Percentiles rank a stretch among this genome's conserved stretches.
Conservation (phyloP, 2,797 vertebrate species). For the Petrocephalus schoutedeni region DNA sequence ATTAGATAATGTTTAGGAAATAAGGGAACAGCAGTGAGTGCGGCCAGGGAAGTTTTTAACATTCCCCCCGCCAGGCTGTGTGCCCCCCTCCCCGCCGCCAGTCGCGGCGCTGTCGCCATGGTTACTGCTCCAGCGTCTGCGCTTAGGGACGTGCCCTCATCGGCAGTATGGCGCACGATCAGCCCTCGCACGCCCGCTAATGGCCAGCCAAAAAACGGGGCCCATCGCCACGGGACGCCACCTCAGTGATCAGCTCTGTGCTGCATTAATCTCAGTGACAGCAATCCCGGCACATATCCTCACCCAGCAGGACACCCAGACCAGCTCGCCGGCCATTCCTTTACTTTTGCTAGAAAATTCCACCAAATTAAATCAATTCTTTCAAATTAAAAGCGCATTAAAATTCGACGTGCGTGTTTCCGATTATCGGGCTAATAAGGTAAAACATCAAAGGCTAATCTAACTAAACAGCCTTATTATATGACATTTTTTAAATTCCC, state of each 20-base stretch:
- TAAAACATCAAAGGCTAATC: constrained; percentile 1
- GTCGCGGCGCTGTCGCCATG: not conserved
- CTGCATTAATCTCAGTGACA: not conserved
- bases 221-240: too few relatives aligned
- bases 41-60: not conserved
- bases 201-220: not conserved
- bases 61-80: not conserved
- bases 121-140: not conserved
- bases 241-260: not conserved
- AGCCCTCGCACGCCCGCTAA: not conserved
- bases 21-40: not conserved
- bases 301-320: not conserved
- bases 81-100: not conserved
- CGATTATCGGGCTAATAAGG: not conserved
- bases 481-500: not conserved
- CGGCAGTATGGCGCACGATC: not conserved
- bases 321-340: not conserved
- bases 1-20: not conserved
- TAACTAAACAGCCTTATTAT: constrained; percentile 2
- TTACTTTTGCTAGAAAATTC: not conserved
- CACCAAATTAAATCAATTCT: not conserved
- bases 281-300: not conserved
- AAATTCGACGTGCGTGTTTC: not conserved
- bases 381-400: not conserved
- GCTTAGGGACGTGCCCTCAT: not conserved